A percentile compares a stretch with the other conserved stretches of the same genome.
Conservation (phyloP, 2,888 invertebrate genomes). For the Leptinotarsa peninsularis region DNA sequence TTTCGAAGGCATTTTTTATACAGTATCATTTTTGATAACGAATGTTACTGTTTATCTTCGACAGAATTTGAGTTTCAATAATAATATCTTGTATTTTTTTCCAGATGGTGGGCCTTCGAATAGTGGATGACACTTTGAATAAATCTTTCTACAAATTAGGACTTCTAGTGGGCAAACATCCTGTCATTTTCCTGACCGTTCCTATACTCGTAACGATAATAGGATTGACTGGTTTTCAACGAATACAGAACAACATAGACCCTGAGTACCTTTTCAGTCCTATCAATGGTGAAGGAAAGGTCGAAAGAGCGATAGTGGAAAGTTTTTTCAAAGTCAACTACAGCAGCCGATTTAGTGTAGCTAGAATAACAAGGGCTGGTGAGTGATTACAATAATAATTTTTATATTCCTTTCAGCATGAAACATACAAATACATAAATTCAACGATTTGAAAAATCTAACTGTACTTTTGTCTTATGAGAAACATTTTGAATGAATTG, state of each 20-base stretch:
- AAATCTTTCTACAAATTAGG: slow-evolving; percentile 86
- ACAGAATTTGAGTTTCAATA: no score
- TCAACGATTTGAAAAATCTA: no score
- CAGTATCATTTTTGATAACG: no score
- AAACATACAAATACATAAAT: no score
- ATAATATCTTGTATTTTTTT: slow-evolving; percentile 29
- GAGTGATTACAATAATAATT: slow-evolving; percentile 52
- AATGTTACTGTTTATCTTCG: no score
- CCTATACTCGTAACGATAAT: slow-evolving; percentile 85
- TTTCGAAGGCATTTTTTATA: no score
- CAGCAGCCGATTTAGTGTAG: slow-evolving; percentile 85
- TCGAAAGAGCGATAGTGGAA: slow-evolving; percentile 85
- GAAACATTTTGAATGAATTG: no score
- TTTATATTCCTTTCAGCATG: no score
- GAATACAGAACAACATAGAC: slow-evolving; percentile 89
- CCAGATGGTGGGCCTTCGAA: slow-evolving; percentile 83
- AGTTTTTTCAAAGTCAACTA: slow-evolving; percentile 90
- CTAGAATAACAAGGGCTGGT: slow-evolving; percentile 90
- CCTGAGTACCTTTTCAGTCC: slow-evolving; percentile 94
- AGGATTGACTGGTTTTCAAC: slow-evolving; percentile 89
- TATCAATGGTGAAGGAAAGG: slow-evolving; percentile 85
- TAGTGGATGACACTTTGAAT: slow-evolving; percentile 84
- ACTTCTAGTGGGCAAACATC: slow-evolving; percentile 80
- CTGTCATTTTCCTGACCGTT: slow-evolving; percentile 89
- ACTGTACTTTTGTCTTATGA: no score